A percentile compares a stretch with the other conserved stretches of the same genome.
phyloP scores from a whole-genome alignment of 2,113 vertebrate species.

The Amblyornis subalaris region DNA sequence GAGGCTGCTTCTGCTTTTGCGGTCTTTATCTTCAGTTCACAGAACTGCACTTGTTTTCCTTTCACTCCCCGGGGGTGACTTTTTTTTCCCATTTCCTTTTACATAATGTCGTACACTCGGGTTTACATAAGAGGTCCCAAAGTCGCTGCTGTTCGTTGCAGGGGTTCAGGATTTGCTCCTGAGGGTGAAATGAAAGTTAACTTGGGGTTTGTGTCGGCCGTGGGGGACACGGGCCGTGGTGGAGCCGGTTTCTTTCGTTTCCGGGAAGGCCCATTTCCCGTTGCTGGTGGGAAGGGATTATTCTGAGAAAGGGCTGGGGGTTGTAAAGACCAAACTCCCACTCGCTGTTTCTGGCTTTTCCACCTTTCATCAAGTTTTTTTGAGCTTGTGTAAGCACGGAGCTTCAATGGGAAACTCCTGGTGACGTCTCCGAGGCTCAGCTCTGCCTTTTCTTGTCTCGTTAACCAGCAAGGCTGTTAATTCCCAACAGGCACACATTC shows the following conservation, averaged over 20 bases:
- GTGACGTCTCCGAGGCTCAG: not conserved
- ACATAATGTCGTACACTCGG: fast-evolving
- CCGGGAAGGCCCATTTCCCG: not conserved
- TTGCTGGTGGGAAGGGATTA: not conserved
- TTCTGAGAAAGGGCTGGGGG: not conserved
- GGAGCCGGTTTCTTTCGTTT: fast-evolving
- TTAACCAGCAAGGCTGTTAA: not conserved
- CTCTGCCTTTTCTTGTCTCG: not conserved
- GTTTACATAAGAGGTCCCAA: not conserved
- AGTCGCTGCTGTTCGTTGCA: fast-evolving
- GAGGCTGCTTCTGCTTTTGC: slow-evolving; percentile 29
- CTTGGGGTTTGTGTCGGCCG: not conserved
- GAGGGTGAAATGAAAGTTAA: not conserved
- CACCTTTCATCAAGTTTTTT: not conserved
- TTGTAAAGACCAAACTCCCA: not conserved
- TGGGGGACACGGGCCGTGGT: fast-evolving
- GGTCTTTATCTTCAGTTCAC: not conserved
- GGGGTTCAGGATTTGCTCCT: not conserved
- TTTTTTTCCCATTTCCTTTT: slow-evolving; percentile 38
- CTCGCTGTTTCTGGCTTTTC: not conserved
- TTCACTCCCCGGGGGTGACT: not conserved
- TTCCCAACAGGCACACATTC: not conserved
- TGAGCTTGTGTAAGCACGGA: fast-evolving
- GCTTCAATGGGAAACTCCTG: not conserved
- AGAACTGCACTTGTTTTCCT: slow-evolving; percentile 30